Conservation (phyloP, 1,140 invertebrate genomes). For the Habropoda laboriosa region DNA sequence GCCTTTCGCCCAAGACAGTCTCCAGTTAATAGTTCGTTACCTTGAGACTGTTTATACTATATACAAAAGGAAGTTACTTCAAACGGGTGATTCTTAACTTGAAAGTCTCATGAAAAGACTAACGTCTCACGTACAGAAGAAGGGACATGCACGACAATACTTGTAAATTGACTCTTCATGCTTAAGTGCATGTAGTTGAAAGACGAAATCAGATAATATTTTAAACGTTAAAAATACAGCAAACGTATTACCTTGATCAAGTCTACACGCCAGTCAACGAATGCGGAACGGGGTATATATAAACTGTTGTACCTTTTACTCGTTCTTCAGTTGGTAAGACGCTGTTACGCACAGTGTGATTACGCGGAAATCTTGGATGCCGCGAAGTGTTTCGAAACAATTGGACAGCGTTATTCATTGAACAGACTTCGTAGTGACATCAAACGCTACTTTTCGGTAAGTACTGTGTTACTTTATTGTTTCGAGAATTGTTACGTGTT, state of each 20-base stretch:
- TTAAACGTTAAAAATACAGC: not conserved
- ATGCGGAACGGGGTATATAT: not conserved
- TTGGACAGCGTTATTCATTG: not conserved
- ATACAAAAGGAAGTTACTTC: not conserved
- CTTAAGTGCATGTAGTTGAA: not conserved
- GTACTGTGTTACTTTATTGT: not conserved
- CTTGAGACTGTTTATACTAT: no score
- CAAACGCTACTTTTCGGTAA: not conserved
- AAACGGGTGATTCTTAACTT: not conserved
- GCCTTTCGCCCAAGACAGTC: not conserved
- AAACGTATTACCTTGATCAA: slow-evolving; percentile 21
- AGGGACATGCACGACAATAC: not conserved
- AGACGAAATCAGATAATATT: not conserved
- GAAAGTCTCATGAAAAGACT: not conserved
- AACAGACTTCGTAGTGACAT: not conserved
- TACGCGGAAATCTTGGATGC: not conserved
- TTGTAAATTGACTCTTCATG: no score
- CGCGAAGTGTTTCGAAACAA: not conserved
- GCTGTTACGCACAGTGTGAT: not conserved
- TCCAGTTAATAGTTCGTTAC: not conserved
- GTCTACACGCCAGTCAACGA: not conserved
- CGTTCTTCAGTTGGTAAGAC: slow-evolving; percentile 14
- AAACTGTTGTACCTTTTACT: not conserved
- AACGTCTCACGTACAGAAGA: not conserved
- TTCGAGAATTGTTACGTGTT: not conserved